Percentiles rank a stretch among this genome's conserved stretches.
phyloP scores from a whole-genome alignment of 1,140 invertebrate species.

The Nomia melanderi region DNA sequence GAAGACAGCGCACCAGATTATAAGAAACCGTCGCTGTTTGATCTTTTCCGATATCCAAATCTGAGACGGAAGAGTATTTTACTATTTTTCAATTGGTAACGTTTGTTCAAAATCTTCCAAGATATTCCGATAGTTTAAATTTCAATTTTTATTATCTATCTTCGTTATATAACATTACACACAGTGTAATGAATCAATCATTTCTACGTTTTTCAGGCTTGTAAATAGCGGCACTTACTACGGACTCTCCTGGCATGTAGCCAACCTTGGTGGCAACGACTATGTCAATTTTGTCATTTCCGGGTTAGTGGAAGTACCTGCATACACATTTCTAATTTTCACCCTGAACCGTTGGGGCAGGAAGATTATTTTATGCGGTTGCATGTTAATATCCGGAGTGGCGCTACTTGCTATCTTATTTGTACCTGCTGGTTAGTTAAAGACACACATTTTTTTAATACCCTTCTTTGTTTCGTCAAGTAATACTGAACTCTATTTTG shows the following conservation, averaged over 20 bases:
- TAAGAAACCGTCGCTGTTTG: slow-evolving; percentile 83
- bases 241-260: slow-evolving; percentile 90
- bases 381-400: slow-evolving; percentile 86
- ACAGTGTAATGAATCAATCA: too few species aligned
- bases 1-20: slow-evolving; percentile 76
- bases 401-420: slow-evolving; percentile 83
- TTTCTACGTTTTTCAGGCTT: slow-evolving; percentile 84
- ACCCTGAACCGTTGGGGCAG: slow-evolving; percentile 88
- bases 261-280: slow-evolving; percentile 87
- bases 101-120: background rate
- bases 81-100: slow-evolving; percentile 90
- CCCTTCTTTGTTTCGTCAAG: background rate
- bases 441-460: background rate
- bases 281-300: slow-evolving; percentile 90
- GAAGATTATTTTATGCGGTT: slow-evolving; percentile 85
- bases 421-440: slow-evolving; percentile 82
- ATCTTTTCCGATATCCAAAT: slow-evolving; percentile 87
- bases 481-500: slow-evolving; percentile 1
- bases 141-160: background rate
- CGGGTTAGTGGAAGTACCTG: slow-evolving; percentile 89
- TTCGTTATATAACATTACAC: too few species aligned
- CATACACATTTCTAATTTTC: slow-evolving; percentile 86
- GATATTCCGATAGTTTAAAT: background rate
- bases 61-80: slow-evolving; percentile 87
- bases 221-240: slow-evolving; percentile 91